phyloP scores from a whole-genome alignment of 2,797 vertebrate genomes.

The Sus cebifrons region DNA sequence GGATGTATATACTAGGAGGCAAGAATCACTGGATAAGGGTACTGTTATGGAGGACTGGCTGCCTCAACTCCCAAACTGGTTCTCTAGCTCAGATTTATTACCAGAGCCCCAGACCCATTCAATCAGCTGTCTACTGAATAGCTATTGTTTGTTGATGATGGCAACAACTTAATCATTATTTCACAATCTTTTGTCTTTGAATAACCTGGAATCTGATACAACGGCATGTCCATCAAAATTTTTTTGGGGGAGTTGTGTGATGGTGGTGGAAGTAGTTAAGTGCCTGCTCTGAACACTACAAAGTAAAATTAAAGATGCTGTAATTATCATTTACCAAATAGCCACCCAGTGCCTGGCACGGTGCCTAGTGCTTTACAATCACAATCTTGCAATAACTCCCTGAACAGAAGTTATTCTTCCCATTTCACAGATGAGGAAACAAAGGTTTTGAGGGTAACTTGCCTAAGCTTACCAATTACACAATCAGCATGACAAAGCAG shows the following conservation, averaged over 20 bases:
- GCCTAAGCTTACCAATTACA: slow-evolving; percentile 53
- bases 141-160: not conserved
- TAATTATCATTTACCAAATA: slow-evolving; percentile 7
- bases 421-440: slow-evolving; percentile 45
- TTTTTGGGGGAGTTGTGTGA: not conserved
- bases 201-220: slow-evolving; percentile 47
- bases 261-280: not conserved
- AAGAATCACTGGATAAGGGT: not conserved
- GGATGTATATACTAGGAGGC: not conserved
- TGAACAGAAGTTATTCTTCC: slow-evolving; percentile 18
- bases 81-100: not conserved
- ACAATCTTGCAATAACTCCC: not conserved
- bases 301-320: slow-evolving; percentile 8
- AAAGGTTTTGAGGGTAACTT: slow-evolving; percentile 56
- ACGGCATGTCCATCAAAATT: slow-evolving; percentile 30
- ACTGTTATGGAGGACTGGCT: not conserved
- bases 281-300: not conserved
- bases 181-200: slow-evolving; percentile 29
- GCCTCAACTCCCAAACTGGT: not conserved
- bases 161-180: slow-evolving; percentile 2
- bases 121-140: not conserved
- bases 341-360: not conserved
- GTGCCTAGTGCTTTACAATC: not conserved
- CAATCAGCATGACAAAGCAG: slow-evolving; percentile 32
- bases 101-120: not conserved